phyloP scores from a whole-genome alignment of 1,140 invertebrate species.

The Drosophila pallidifrons region DNA sequence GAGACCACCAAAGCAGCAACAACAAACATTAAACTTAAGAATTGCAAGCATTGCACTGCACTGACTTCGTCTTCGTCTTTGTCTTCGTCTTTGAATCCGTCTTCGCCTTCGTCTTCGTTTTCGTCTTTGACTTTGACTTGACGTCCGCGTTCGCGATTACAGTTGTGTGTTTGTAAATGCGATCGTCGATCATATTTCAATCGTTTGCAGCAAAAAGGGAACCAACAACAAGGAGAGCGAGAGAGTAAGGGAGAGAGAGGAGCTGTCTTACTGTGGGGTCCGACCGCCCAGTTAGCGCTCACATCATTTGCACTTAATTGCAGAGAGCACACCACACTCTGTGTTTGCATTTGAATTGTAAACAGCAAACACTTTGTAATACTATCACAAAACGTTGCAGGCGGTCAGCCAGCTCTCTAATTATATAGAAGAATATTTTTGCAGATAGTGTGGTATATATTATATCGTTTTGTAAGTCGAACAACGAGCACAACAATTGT shows the following conservation, averaged over 20 bases:
- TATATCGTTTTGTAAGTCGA: too few species aligned
- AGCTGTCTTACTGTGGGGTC: conserved; percentile 54
- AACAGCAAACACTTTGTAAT: conserved; percentile 56
- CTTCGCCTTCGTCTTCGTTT: not conserved
- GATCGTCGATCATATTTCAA: conserved; percentile 80
- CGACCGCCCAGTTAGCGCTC: conserved; percentile 58
- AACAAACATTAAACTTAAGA: conserved; percentile 60
- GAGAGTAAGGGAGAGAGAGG: not conserved
- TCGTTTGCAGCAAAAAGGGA: conserved; percentile 25
- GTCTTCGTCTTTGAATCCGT: not conserved
- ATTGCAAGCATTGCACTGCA: conserved; percentile 66
- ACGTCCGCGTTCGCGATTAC: conserved; percentile 42
- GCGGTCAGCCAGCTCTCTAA: not conserved
- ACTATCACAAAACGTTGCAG: conserved; percentile 38
- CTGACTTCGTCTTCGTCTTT: not conserved
- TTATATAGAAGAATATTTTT: not conserved
- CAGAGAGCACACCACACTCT: conserved; percentile 25
- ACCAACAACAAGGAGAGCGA: not conserved
- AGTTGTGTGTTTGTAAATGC: conserved; percentile 72
- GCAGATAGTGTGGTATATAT: not conserved
- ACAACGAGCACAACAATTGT: not conserved
- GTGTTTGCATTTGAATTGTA: conserved; percentile 73
- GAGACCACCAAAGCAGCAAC: conserved; percentile 73
- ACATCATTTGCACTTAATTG: conserved; percentile 70
- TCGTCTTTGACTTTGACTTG: not conserved